phyloP scores from a whole-genome alignment of 2,888 invertebrate genomes.

The Drosophila sordidapex region DNA sequence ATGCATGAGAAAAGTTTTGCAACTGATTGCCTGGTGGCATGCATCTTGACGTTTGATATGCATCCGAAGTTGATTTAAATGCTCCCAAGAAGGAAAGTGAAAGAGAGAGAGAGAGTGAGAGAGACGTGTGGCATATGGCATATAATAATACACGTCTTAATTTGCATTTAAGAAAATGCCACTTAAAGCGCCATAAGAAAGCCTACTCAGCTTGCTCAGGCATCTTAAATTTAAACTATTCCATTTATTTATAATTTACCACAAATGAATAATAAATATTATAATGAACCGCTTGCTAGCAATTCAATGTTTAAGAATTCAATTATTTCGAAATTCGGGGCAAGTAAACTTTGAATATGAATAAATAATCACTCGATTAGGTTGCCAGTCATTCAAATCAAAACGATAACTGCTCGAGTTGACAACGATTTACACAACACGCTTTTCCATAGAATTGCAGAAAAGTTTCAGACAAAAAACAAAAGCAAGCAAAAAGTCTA shows the following conservation, averaged over 20 bases:
- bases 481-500: neutral
- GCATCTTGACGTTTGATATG: slow-evolving; percentile 40
- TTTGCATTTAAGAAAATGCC: neutral
- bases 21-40: slow-evolving; percentile 48
- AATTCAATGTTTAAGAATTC: neutral
- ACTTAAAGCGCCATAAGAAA: neutral
- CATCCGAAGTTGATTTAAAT: slow-evolving; percentile 9
- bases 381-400: slow-evolving; percentile 8
- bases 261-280: neutral
- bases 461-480: neutral
- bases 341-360: slow-evolving; percentile 8
- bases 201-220: neutral
- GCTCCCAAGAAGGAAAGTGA: neutral
- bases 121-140: neutral
- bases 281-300: neutral
- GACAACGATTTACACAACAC: neutral
- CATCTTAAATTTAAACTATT: neutral
- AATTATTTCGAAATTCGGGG: neutral
- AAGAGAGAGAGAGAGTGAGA: neutral
- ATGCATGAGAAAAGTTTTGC: slow-evolving; percentile 41
- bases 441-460: slow-evolving; percentile 7
- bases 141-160: neutral
- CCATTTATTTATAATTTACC: neutral
- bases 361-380: slow-evolving; percentile 4
- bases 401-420: neutral